phyloP scores from a whole-genome alignment of 1,140 invertebrate species.

The Eriosoma lanigerum region DNA sequence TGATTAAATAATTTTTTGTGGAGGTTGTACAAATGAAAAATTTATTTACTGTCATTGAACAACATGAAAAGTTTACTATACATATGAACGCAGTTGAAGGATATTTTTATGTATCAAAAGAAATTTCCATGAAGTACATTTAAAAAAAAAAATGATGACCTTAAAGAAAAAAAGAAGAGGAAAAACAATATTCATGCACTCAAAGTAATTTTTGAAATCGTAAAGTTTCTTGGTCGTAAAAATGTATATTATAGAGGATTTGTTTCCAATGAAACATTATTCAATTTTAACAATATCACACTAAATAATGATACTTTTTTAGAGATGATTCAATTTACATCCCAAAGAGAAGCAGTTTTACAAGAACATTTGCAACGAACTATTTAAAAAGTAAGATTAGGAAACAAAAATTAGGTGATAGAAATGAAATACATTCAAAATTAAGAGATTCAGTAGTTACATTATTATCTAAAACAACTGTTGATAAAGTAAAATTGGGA shows the following conservation, averaged over 20 bases:
- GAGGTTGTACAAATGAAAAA: neutral
- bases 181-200: constrained; percentile 1
- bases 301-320: neutral
- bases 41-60: constrained; percentile 6
- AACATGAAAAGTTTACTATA: neutral
- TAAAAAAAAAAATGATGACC: neutral
- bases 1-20: neutral
- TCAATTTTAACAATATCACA: neutral
- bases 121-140: neutral
- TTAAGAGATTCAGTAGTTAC: neutral
- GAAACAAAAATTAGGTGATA: neutral
- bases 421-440: neutral
- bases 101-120: neutral
- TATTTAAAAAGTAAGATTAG: neutral
- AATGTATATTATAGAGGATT: neutral
- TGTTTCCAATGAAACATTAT: neutral
- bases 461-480: neutral
- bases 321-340: neutral
- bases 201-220: neutral
- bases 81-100: neutral
- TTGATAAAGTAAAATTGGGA: neutral
- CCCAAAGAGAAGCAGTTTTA: neutral
- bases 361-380: neutral
- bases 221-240: neutral
- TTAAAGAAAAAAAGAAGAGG: neutral